A percentile compares a stretch with the other conserved stretches of the same genome.
These are phyloP conservation scores for Drosophila longiperda DNA, from an alignment of 2,888 invertebrate genomes.

Conservation along the genomic window DNA sequence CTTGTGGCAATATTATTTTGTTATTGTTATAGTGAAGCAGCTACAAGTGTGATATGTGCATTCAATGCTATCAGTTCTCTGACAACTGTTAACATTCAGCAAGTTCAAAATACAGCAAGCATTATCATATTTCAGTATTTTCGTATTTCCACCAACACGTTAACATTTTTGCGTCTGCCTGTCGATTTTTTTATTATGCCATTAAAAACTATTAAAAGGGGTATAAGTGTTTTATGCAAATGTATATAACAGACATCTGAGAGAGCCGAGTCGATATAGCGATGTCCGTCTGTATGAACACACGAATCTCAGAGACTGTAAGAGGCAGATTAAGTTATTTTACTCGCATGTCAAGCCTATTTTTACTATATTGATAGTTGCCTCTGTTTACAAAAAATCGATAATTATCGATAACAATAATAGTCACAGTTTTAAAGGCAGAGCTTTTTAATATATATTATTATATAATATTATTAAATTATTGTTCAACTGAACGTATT, in stretches of 20 bases:
- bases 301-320: neutral
- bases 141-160: conserved; percentile 59
- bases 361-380: neutral
- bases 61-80: conserved; percentile 37
- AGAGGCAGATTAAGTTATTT: neutral
- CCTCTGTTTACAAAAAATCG: neutral
- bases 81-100: conserved; percentile 2
- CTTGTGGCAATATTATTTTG: conserved; percentile 55
- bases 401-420: neutral
- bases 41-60: conserved; percentile 39
- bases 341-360: neutral
- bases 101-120: conserved; percentile 44
- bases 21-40: conserved; percentile 25
- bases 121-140: conserved; percentile 60
- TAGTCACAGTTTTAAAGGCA: neutral
- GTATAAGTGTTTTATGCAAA: neutral
- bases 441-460: neutral
- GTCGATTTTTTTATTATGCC: conserved; percentile 45
- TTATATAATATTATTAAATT: neutral
- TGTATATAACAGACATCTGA: neutral
- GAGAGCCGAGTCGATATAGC: too few relatives aligned
- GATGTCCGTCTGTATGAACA: neutral
- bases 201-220: neutral
- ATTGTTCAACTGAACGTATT: neutral
- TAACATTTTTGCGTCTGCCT: conserved; percentile 48